These are phyloP conservation scores for Salvator merianae DNA, from an alignment of 2,113 vertebrate species.

Conservation along the genomic window DNA sequence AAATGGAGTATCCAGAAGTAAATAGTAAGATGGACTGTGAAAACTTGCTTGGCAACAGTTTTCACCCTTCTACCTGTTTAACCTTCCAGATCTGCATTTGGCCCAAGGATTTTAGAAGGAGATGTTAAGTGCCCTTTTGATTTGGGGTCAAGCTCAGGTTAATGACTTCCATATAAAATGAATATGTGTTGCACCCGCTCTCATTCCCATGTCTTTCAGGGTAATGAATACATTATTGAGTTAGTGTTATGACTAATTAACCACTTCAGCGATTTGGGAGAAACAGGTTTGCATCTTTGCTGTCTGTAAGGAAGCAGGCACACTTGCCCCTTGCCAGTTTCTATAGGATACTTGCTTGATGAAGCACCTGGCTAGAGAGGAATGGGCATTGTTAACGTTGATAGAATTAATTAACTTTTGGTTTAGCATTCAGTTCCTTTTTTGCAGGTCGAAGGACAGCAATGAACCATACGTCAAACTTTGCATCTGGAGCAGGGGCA, in stretches of 20 bases:
- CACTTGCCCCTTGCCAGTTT: not conserved
- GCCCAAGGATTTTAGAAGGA: not conserved
- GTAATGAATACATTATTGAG: conserved; percentile 49
- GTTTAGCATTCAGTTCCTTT: not conserved
- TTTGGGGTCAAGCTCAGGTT: not conserved
- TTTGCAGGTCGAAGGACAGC: conserved; percentile 20
- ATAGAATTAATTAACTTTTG: not conserved
- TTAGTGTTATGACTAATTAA: conserved; percentile 48
- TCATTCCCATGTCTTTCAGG: conserved; percentile 43
- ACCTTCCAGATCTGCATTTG: not conserved
- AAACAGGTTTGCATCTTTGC: conserved; percentile 24
- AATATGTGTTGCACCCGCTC: conserved; percentile 21
- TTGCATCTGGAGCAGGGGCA: no score
- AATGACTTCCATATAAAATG: conserved; percentile 28
- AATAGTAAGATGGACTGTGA: not conserved
- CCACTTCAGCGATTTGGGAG: conserved; percentile 40
- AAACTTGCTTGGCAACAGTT: not conserved
- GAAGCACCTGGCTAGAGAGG: not conserved
- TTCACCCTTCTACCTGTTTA: no score
- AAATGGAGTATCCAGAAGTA: not conserved
- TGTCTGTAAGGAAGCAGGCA: not conserved
- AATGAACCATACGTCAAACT: not conserved
- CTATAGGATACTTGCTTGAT: conserved; percentile 19
- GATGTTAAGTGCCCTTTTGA: no score
- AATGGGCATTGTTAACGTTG: not conserved